A percentile compares a stretch with the other conserved stretches of the same genome.
These are phyloP conservation scores for Papilio elwesi DNA, from an alignment of 2,888 invertebrate genomes.

Conservation along the genomic window DNA sequence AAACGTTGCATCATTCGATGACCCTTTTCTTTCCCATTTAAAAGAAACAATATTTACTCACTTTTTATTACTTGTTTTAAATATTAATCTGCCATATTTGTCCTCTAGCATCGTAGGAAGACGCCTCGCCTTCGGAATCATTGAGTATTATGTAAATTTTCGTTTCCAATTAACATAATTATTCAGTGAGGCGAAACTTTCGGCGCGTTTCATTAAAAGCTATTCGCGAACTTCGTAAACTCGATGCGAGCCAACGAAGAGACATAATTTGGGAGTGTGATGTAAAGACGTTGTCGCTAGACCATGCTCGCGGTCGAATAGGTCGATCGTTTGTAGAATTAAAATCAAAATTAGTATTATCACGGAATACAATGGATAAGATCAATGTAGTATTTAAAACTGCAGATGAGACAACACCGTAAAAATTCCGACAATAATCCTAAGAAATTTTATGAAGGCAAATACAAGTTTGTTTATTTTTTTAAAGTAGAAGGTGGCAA, in stretches of 20 bases:
- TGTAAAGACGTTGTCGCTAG: slow-evolving; percentile 4
- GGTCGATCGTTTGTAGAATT: background rate
- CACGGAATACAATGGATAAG: no score
- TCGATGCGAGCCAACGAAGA: slow-evolving; percentile 24
- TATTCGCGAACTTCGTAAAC: slow-evolving; percentile 36
- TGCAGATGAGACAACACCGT: no score
- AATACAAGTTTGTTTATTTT: no score
- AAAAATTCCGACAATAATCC: no score
- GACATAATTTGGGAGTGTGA: slow-evolving; percentile 19
- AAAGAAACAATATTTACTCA: no score
- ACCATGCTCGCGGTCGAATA: background rate
- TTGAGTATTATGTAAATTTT: slow-evolving; percentile 37
- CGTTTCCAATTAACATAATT: slow-evolving; percentile 40
- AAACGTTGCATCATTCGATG: no score
- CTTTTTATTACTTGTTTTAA: background rate
- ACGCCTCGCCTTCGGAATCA: slow-evolving; percentile 28
- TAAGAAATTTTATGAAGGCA: no score
- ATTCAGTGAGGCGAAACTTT: slow-evolving; percentile 37
- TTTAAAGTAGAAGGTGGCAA: no score
- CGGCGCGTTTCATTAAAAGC: slow-evolving; percentile 39
- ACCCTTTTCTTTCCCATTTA: no score
- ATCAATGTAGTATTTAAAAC: no score
- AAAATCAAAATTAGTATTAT: no score
- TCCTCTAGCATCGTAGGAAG: background rate
- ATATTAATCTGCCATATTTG: slow-evolving; percentile 16